phyloP scores from a whole-genome alignment of 2,888 invertebrate genomes.

The Folsomia candida region DNA sequence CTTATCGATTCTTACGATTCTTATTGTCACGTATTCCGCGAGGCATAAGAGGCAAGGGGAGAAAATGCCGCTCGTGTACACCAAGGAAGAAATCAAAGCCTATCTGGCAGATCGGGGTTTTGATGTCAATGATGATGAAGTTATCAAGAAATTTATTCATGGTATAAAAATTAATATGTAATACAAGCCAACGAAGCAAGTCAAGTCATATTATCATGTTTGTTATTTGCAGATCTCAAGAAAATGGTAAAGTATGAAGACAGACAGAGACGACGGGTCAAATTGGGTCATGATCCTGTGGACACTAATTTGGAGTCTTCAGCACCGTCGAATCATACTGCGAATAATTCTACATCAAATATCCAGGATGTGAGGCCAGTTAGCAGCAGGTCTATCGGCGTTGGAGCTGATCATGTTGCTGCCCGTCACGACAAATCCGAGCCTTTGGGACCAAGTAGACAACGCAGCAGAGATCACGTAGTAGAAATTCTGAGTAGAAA shows the following conservation, averaged over 20 bases:
- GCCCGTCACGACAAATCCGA: not conserved
- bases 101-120: slow-evolving; percentile 38
- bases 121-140: slow-evolving; percentile 37
- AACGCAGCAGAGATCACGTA: too few relatives aligned
- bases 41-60: too few relatives aligned
- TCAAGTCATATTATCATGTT: slow-evolving; percentile 3
- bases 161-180: not conserved
- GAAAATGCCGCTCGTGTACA: slow-evolving; percentile 45
- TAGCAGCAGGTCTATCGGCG: not conserved
- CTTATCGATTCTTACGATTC: too few relatives aligned
- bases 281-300: slow-evolving; percentile 36
- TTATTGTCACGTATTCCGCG: too few relatives aligned
- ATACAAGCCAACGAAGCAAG: not conserved
- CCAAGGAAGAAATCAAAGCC: slow-evolving; percentile 38
- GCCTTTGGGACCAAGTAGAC: not conserved
- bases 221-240: slow-evolving; percentile 39
- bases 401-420: slow-evolving; percentile 7
- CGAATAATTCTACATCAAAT: not conserved
- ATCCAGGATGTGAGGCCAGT: not conserved
- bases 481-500: too few relatives aligned
- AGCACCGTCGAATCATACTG: not conserved
- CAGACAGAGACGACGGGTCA: slow-evolving; percentile 28
- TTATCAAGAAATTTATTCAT: slow-evolving; percentile 29
- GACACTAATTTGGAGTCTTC: slow-evolving; percentile 30
- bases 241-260: slow-evolving; percentile 44